Evolutionary conservation across 2,888 invertebrate species (phyloP), one percentile per base, ranked within the genome.

Genomic region (Atrina japonica): DNA sequence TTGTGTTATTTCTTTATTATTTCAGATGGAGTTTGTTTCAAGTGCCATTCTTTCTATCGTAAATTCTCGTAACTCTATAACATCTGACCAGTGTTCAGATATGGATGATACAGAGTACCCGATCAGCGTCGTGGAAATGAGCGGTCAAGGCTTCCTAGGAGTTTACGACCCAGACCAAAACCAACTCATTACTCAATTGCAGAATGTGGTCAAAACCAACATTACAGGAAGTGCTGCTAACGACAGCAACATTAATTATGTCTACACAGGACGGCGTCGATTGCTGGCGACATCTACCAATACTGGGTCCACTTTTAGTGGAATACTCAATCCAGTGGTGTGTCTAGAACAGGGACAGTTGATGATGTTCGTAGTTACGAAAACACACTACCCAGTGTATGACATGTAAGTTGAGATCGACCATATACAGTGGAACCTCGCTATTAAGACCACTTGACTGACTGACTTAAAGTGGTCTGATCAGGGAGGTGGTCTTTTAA

Each of bases 341-440:
- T 89, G 89, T 72, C 77, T 89, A 63, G 73, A 79, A 58, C 81
- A 84, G 73, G 88, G 85, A n/a, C 82, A 86, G 50, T 75, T 83
- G 41, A 86, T 89, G 84, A 66, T 88, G 66, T 89, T 85, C 77
- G 80, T 76, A 21, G 87, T 89, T 21, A 78, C 75, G 61, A 86
- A 82, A 30, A 80, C 77, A 14, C 71, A 84, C 70, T 89, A 89
- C 58, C 89, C 89, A 5, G 77, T 89, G 14, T 89, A 89, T 74
- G 89, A 89, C 80, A 83, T 78, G 89, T 89, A 70, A 74, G 83
- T 75, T n/a, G 21, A 27, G 11, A 3, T 5, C 18, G 45, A n/a
- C n/a, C n/a, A n/a, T n/a, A n/a, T n/a, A n/a, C n/a, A n/a, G n/a
- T n/a, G n/a, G n/a, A n/a, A n/a, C n/a, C n/a, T n/a, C n/a, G n/a